Evolutionary conservation across 2,113 vertebrate species (phyloP), one percentile per base, ranked within the genome.

Genomic region (Gopherus evgoodei): DNA sequence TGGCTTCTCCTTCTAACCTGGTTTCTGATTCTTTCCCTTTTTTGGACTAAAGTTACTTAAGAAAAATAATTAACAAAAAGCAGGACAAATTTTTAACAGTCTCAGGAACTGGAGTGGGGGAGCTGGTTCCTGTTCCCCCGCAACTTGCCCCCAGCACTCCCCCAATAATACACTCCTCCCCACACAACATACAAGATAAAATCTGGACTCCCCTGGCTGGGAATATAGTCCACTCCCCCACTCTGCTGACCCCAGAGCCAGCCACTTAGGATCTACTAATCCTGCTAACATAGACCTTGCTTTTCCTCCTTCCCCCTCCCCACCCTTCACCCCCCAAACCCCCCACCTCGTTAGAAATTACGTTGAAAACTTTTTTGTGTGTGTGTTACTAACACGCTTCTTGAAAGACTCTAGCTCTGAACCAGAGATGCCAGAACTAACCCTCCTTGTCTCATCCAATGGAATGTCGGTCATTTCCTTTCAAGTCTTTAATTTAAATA

Each of bases 371-470:
- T 98, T 95, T 98, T 98, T 98, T 98, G 94, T 96, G 98, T 99
- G 98, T 99, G 98, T 97, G 95, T 98, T 98, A 99, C 99, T 99
- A 99, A 99, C 99, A 98, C 94, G 97, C 98, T 98, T 97, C 81
- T 65, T 22, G 47, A 38, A 27, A 29, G 81, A 83, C 56, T 44
- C 24, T 44, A 53, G 81, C 50, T 29, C 89, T 83, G 54, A 31
- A 49, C 85, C 22, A 94, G 96, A 91, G 87, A 92, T 89, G 84
- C 96, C 93, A 97, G 92, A 93, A 99, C 99, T 99, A 99, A 99
- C 99, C 98, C 98, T 98, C 42, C 93, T 95, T 98, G 98, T 97
- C 96, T 98, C 99, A 99, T 98, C 95, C 97, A 98, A 47, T 98
- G 98, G 99, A 99, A 99, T 99, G 99, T 98, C 35, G 83, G 98